Evolutionary conservation across 2,113 vertebrate genomes (phyloP).

Genomic region (Tylochromis polylepis): DNA sequence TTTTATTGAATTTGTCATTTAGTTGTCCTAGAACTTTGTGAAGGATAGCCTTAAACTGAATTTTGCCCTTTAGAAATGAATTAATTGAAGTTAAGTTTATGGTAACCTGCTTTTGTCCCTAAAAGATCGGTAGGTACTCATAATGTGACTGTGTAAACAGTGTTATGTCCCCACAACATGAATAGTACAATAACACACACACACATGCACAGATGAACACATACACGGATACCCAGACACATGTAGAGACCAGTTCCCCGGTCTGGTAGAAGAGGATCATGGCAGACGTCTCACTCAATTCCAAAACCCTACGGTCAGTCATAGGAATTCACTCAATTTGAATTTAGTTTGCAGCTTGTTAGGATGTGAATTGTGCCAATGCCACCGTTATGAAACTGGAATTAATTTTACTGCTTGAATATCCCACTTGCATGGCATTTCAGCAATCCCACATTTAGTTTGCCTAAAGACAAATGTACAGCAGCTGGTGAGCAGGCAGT

Average conservation of each 20-base stretch:
- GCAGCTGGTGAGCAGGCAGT: constrained; percentile 3
- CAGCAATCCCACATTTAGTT: background rate
- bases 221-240: background rate
- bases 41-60: background rate
- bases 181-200: background rate
- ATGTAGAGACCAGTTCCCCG: constrained; percentile 8
- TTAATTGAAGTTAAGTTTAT: background rate
- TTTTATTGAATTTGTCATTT: background rate
- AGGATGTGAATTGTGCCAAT: constrained; percentile 16
- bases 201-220: background rate
- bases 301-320: constrained; percentile 24
- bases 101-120: background rate
- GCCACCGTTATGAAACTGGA: constrained; percentile 21
- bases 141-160: background rate
- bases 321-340: constrained; percentile 30
- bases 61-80: background rate
- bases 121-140: background rate
- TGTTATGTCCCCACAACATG: background rate
- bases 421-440: constrained; percentile 4
- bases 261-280: constrained; percentile 24
- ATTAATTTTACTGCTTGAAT: constrained; percentile 27
- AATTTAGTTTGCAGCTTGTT: constrained; percentile 35
- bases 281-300: constrained; percentile 18
- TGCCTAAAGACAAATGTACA: constrained; percentile 15
- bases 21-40: background rate